Conservation (phyloP, 1,140 invertebrate species). For the Hestina assimilis region DNA sequence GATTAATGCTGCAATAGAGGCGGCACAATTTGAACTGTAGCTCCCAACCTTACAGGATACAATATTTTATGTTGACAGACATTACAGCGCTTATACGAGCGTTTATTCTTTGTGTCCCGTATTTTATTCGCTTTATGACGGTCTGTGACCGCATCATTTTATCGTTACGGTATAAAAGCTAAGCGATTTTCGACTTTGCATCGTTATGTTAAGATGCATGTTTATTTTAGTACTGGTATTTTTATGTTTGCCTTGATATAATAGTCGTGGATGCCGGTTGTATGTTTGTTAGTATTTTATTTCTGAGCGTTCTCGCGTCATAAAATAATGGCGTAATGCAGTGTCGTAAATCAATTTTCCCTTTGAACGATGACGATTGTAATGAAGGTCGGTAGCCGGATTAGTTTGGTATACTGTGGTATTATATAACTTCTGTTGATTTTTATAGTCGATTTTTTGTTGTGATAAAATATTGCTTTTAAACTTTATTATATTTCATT, state of each 20-base stretch:
- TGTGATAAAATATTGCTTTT: conserved; percentile 30
- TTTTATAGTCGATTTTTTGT: conserved; percentile 23
- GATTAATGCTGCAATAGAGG: conserved; percentile 67
- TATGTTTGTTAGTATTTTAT: conserved; percentile 77
- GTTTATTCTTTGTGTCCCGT: conserved; percentile 77
- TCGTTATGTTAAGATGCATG: not conserved
- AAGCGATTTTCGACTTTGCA: conserved; percentile 36
- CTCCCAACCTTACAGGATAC: conserved; percentile 67
- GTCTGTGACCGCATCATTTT: conserved; percentile 40
- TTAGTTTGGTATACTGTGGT: conserved; percentile 59
- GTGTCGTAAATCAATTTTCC: conserved; percentile 72
- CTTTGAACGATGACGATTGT: conserved; percentile 68
- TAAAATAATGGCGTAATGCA: conserved; percentile 76
- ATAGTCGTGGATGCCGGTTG: conserved; percentile 74
- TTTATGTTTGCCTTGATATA: conserved; percentile 43
- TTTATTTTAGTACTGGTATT: conserved; percentile 7
- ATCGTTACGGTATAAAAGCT: conserved; percentile 2
- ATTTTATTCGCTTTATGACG: conserved; percentile 78
- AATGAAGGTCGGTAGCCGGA: conserved; percentile 65
- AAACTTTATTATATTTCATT: not conserved
- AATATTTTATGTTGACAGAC: conserved; percentile 78
- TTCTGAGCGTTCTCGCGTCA: conserved; percentile 73
- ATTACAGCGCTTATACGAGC: conserved; percentile 73
- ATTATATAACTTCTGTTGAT: conserved; percentile 32
- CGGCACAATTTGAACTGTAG: conserved; percentile 64